Evolutionary conservation across 2,888 invertebrate species (phyloP), one percentile per base, ranked within the genome.

Genomic region (Pantelozetes paolii): DNA sequence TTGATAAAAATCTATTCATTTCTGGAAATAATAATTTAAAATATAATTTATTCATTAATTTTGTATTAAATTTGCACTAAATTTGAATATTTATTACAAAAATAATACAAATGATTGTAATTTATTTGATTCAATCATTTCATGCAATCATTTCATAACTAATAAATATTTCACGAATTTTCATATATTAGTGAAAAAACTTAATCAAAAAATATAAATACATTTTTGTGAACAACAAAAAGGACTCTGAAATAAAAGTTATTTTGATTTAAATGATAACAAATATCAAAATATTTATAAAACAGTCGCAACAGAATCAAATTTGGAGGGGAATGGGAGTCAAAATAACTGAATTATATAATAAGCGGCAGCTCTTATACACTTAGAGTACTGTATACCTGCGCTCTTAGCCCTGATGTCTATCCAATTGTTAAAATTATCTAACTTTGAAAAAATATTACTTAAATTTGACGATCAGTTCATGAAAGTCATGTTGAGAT

Each of bases 101-200:
- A n/a, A n/a, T n/a, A n/a, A n/a, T n/a, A n/a, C n/a, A n/a, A 28
- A 32, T 13, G 26, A 36, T 32, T 62, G n/a, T 18, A n/a, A 26
- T 32, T 59, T 18, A 59, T 59, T 59, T 23, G 2, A 50, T n/a
- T 62, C 20, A 62, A 62, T 62, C 62, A 62, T 62, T 62, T 62
- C 3, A 50, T 5, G 50, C 50, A n/a, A 50, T 50, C 50, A 9
- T 50, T 36, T 6, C 32, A 62, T 62, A 62, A 62, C 32, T 62
- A 62, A 62, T 62, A 62, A 62, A 62, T 30, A 18, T 62, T 32
- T 62, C 62, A 32, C 62, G 32, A 62, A 26, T 62, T 45, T 45
- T 15, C 15, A 45, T 45, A 36, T 36, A 8, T 36, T 8, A 36
- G 36, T 8, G 11, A 36, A 36, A 36, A 36, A 36, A 36, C 11